Evolutionary conservation across 2,113 vertebrate genomes (phyloP).

Genomic region (Eolophus roseicapilla): DNA sequence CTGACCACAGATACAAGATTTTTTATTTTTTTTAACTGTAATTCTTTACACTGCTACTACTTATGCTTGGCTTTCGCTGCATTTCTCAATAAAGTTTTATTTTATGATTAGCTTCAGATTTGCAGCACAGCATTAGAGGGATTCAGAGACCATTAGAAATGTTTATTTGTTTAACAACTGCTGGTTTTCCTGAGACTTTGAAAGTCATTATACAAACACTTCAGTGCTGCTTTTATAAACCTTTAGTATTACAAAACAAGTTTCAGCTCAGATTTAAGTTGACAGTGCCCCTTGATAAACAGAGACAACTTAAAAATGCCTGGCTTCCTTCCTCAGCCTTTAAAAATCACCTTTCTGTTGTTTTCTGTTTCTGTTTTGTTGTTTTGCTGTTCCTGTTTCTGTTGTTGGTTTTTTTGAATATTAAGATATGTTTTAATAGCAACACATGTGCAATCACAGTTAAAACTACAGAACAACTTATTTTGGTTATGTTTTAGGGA

Average conservation of each 20-base stretch:
- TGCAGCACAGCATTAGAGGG: not conserved
- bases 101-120: not conserved
- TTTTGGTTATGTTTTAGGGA: constrained; percentile 60
- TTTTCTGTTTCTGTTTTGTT: not conserved
- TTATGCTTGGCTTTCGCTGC: not conserved
- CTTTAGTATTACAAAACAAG: constrained; percentile 19
- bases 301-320: not conserved
- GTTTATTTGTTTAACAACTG: constrained; percentile 27
- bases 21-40: not conserved
- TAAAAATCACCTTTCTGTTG: constrained; percentile 16
- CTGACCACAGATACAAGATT: rapidly evolving
- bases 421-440: constrained; percentile 37
- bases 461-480: constrained; percentile 59
- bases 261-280: not conserved
- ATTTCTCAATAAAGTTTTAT: not conserved
- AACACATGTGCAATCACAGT: not conserved
- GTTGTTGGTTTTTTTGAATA: not conserved
- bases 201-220: constrained; percentile 30
- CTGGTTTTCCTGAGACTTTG: not conserved
- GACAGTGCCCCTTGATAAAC: not conserved
- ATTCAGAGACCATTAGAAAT: constrained; percentile 9
- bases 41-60: not conserved
- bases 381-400: no score
- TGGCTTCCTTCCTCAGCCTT: not conserved
- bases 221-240: constrained; percentile 23